Evolutionary conservation across 2,888 invertebrate species (phyloP).

Genomic region (Drosophila testacea): DNA sequence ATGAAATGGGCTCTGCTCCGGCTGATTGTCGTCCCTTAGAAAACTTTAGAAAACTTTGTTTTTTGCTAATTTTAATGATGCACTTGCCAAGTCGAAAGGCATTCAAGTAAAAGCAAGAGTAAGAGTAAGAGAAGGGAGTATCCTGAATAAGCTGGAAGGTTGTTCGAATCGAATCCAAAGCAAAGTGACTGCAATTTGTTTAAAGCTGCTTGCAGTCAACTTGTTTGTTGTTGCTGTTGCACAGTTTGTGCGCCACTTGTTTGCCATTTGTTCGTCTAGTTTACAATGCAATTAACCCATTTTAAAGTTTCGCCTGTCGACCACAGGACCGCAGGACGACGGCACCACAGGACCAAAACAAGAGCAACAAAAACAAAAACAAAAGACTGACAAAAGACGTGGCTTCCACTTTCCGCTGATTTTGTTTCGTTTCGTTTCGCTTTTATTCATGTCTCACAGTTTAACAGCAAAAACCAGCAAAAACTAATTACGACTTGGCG

Average conservation of each 20-base stretch:
- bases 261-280: constrained; percentile 78
- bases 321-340: constrained; percentile 61
- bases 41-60: constrained; percentile 33
- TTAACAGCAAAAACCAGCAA: constrained; percentile 65
- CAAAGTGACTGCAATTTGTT: constrained; percentile 30
- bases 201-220: constrained; percentile 29
- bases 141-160: constrained; percentile 6
- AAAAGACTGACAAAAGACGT: constrained; percentile 71
- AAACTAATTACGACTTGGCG: constrained; percentile 75
- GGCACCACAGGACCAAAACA: constrained; percentile 41
- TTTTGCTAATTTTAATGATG: constrained; percentile 59
- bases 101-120: neutral
- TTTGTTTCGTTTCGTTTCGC: constrained; percentile 31
- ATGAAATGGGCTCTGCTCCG: constrained; percentile 46
- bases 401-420: constrained; percentile 44
- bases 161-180: constrained; percentile 48
- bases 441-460: constrained; percentile 49
- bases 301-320: constrained; percentile 73
- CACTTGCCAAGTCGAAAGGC: constrained; percentile 30
- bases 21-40: constrained; percentile 19
- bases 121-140: neutral
- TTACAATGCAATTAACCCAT: constrained; percentile 81
- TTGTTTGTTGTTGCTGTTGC: constrained; percentile 36
- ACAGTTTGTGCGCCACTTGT: constrained; percentile 61
- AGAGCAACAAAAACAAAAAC: constrained; percentile 7